Percentiles rank a stretch among this genome's conserved stretches.
These are phyloP conservation scores for Drosophila nr. perissopoda DNA, from an alignment of 2,888 invertebrate species.

Conservation along the genomic window DNA sequence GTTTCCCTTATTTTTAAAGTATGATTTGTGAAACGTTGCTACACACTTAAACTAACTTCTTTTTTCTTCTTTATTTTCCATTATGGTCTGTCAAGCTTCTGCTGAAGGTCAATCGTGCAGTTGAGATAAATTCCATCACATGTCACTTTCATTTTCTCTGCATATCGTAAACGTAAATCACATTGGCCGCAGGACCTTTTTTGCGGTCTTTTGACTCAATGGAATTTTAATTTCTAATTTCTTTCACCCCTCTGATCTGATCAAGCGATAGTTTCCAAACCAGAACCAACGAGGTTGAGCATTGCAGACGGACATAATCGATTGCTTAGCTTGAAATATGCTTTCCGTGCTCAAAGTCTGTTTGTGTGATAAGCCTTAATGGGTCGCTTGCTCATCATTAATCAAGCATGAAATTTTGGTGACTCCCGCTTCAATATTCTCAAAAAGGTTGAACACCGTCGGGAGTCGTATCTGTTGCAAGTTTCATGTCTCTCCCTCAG, in stretches of 20 bases:
- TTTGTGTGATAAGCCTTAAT: background rate
- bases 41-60: slow-evolving; percentile 7
- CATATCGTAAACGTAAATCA: slow-evolving; percentile 1
- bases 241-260: slow-evolving; percentile 42
- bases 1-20: background rate
- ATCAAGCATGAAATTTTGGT: background rate
- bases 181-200: slow-evolving; percentile 42
- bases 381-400: background rate
- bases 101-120: slow-evolving; percentile 8
- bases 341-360: background rate
- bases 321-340: background rate
- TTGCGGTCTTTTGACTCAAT: slow-evolving; percentile 66
- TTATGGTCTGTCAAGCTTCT: slow-evolving; percentile 9
- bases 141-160: slow-evolving; percentile 9
- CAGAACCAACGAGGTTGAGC: background rate
- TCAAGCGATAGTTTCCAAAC: background rate
- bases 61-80: background rate
- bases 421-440: background rate
- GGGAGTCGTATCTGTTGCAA: background rate
- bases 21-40: background rate
- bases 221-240: slow-evolving; percentile 65
- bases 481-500: background rate
- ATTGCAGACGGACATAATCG: background rate
- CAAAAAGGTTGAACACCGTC: background rate
- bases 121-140: slow-evolving; percentile 18